Base-by-base conservation (phyloP, 2,888 invertebrate genomes). In the Kryphioiulus occultus region DNA sequence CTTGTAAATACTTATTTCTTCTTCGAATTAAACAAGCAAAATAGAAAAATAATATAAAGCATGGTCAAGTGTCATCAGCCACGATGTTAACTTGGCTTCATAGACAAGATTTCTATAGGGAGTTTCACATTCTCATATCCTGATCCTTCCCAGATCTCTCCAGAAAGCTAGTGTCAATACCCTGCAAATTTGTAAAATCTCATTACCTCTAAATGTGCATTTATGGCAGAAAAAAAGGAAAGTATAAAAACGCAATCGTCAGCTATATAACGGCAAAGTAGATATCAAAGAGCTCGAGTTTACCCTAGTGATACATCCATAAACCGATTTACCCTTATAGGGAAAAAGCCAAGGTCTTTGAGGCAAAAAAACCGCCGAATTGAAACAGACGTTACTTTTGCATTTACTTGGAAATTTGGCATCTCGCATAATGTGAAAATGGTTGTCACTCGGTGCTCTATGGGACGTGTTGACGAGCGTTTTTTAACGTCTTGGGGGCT, bases 371-470 rank as follows among this genome's bases (percentile, higher is more conserved):
- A 59, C 59, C 59, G 59, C 59, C 59, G 22, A n/a, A 59, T 59
- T 59, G 47, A 47, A 47, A 22, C 59, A 59, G 59, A 59, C 59
- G 59, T n/a, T 59, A 59, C n/a, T 59, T 59, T 59, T 59, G 59
- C 59, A 59, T 59, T 59, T 59, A 22, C 59, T 59, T 59, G 22
- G 22, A 59, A 59, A 59, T 59, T 59, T 59, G 59, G 59, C 59
- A 59, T 22, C 22, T 3, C 59, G 59, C 59, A 59, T 59, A 59
- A 59, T 83, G 83, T 83, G 83, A 83, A 83, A 83, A 83, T 39
- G 83, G 32, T 39, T 83, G 83, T 83, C 83, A 83, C 83, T 83
- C 39, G 83, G 39, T 83, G 83, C 83, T 83, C 83, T 83, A 35
- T 83, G 83, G 83, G 30, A 83, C 83, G 39, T 39, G 39, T 35